Evolutionary conservation across 2,888 invertebrate genomes (phyloP).

Genomic region (Orthosia incerta): DNA sequence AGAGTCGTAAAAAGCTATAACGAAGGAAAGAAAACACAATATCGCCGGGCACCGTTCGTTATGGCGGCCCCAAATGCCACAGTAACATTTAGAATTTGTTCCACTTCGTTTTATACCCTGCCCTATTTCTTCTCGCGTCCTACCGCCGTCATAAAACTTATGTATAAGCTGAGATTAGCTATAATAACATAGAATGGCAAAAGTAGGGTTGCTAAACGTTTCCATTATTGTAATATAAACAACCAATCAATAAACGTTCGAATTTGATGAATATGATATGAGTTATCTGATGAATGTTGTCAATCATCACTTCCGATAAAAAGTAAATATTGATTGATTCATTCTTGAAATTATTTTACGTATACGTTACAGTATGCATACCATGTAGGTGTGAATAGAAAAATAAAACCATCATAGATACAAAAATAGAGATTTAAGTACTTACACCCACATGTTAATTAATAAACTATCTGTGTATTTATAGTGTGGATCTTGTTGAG

Average conservation of each 20-base stretch:
- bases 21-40: slow-evolving; percentile 54
- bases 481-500: background rate
- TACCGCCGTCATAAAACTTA: slow-evolving; percentile 65
- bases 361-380: background rate
- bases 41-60: slow-evolving; percentile 68
- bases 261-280: slow-evolving; percentile 26
- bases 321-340: slow-evolving; percentile 26
- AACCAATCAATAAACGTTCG: slow-evolving; percentile 27
- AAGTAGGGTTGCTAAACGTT: slow-evolving; percentile 1
- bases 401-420: background rate
- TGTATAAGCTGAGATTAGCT: slow-evolving; percentile 6
- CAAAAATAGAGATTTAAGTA: slow-evolving; percentile 3
- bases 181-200: slow-evolving; percentile 20
- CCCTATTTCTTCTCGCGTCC: slow-evolving; percentile 76
- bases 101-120: slow-evolving; percentile 81
- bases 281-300: slow-evolving; percentile 19
- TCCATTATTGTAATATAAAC: slow-evolving; percentile 13
- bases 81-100: slow-evolving; percentile 85
- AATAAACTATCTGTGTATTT: background rate
- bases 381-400: slow-evolving; percentile 21
- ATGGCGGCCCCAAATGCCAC: slow-evolving; percentile 82
- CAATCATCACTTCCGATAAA: slow-evolving; percentile 21
- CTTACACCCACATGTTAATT: slow-evolving; percentile 1
- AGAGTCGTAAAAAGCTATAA: slow-evolving; percentile 35
- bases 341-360: slow-evolving; percentile 15